Evolutionary conservation across 2,797 vertebrate genomes (phyloP).

Genomic region (Malurus leucopterus): DNA sequence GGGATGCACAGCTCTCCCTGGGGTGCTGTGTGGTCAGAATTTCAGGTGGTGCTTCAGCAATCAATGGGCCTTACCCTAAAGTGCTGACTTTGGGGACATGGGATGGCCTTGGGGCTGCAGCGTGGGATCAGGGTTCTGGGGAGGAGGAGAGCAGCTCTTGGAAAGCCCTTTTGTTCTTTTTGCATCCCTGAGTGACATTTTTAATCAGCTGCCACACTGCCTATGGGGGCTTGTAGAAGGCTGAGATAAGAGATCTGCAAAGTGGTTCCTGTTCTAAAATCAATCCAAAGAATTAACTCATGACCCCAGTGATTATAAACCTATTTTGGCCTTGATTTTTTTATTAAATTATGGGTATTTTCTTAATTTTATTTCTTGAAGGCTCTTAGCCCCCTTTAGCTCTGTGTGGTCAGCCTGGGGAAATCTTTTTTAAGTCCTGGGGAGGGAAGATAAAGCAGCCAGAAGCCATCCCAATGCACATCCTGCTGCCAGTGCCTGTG

Average conservation of each 20-base stretch:
- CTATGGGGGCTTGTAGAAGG: neutral
- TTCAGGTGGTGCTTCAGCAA: neutral
- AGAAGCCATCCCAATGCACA: neutral
- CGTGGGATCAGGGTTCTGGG: fast-evolving
- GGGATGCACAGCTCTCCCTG: neutral
- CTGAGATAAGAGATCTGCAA: neutral
- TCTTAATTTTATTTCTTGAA: neutral
- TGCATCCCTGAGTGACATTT: neutral
- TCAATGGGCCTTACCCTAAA: neutral
- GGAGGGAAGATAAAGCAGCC: neutral
- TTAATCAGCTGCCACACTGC: neutral
- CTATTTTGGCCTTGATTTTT: neutral
- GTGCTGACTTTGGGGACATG: neutral
- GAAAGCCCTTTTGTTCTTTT: neutral
- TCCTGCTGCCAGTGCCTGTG: neutral
- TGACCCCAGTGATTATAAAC: neutral
- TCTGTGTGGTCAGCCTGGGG: neutral
- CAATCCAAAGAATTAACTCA: neutral
- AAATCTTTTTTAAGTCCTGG: neutral
- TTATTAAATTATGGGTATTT: neutral
- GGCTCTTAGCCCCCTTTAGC: neutral
- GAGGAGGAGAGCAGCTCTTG: neutral
- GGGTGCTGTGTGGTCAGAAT: neutral
- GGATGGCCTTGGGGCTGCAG: neutral
- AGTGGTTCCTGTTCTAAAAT: neutral